phyloP scores from a whole-genome alignment of 2,113 vertebrate species.

The Dendropsophus ebraccatus region DNA sequence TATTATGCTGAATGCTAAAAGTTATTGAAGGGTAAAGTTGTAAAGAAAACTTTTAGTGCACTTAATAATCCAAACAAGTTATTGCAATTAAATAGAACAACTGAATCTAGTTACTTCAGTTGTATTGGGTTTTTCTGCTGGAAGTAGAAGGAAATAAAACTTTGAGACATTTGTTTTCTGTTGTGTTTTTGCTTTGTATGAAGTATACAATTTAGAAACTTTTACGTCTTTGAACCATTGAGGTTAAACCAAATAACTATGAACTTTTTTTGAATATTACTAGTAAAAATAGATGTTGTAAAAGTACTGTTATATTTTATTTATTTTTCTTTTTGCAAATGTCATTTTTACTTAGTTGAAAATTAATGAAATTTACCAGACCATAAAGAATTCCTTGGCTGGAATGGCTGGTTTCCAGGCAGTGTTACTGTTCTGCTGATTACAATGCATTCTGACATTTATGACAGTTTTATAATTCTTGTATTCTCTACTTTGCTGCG shows the following conservation, averaged over 20 bases:
- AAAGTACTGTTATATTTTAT: constrained; percentile 54
- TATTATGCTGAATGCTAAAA: constrained; percentile 28
- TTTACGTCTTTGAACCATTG: constrained; percentile 50
- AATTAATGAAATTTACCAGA: constrained; percentile 75
- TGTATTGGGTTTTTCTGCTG: constrained; percentile 3
- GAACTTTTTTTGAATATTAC: constrained; percentile 25
- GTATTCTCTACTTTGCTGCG: constrained; percentile 66
- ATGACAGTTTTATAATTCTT: constrained; percentile 78
- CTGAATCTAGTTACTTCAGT: not conserved
- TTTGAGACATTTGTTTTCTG: constrained; percentile 31
- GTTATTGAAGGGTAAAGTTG: constrained; percentile 35
- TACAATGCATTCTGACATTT: constrained; percentile 76
- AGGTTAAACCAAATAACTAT: constrained; percentile 47
- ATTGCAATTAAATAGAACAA: constrained; percentile 11
- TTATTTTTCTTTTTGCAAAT: constrained; percentile 63
- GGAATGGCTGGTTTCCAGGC: constrained; percentile 75
- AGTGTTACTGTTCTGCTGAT: constrained; percentile 70
- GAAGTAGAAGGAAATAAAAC: not conserved
- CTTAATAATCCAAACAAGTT: constrained; percentile 4
- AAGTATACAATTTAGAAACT: constrained; percentile 38
- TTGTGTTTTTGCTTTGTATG: not conserved
- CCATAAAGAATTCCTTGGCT: constrained; percentile 73
- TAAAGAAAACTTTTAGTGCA: constrained; percentile 53
- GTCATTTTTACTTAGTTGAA: constrained; percentile 72
- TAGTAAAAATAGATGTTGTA: constrained; percentile 61